These are phyloP conservation scores for Acleris cristana DNA, from an alignment of 2,888 invertebrate species.

Conservation along the genomic window DNA sequence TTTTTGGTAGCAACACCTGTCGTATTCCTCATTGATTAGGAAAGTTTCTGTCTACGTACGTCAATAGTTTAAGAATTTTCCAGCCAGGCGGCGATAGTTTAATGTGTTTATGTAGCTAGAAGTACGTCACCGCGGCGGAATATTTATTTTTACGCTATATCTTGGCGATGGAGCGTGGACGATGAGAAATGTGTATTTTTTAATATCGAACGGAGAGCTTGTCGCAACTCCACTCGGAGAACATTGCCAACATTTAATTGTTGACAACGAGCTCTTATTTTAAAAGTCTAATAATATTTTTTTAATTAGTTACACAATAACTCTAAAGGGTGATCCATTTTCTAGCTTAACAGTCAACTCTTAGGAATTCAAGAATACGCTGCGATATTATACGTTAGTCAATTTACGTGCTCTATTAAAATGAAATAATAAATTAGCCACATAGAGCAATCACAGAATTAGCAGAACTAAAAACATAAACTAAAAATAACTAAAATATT, in stretches of 20 bases:
- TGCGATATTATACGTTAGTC: no score
- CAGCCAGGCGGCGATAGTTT: constrained; percentile 36
- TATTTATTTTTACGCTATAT: constrained; percentile 54
- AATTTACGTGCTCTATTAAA: no score
- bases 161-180: constrained; percentile 51
- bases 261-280: constrained; percentile 51
- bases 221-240: constrained; percentile 34
- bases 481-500: no score
- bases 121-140: constrained; percentile 45
- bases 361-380: no score
- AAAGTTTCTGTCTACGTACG: constrained; percentile 10
- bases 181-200: constrained; percentile 53
- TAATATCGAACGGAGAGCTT: constrained; percentile 32
- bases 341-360: no score
- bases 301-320: neutral
- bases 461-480: no score
- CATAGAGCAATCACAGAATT: no score
- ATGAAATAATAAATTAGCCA: no score
- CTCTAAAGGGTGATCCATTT: no score
- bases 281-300: constrained; percentile 41
- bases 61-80: constrained; percentile 21
- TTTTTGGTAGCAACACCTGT: neutral
- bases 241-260: constrained; percentile 50
- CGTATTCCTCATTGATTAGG: neutral
- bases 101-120: constrained; percentile 37